Base-by-base conservation (phyloP, 2,888 invertebrate genomes). In the Himalopsyche tibetana region DNA sequence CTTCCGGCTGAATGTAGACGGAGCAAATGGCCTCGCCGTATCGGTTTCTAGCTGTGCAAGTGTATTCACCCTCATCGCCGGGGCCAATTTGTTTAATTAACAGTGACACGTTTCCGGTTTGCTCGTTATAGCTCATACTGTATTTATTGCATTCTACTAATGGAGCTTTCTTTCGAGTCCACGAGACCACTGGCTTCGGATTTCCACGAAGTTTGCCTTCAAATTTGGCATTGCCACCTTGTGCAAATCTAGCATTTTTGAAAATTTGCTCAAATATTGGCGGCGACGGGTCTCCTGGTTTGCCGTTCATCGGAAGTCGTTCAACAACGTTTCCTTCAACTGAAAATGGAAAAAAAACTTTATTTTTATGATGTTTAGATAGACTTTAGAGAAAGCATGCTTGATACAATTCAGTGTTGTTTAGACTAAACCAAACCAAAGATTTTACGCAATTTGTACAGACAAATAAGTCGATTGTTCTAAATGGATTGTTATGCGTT, bases 1-100 rank as follows among this genome's bases (percentile, higher is more conserved):
- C 97, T 92, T 98, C 98, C 5, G 98, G 98, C 91, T 98, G 97
- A 89, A 98, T 98, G 91, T 96, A 98, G 84, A 98, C 98, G 87
- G 98, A 98, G 92, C 98, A 98, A 90, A 99, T 97, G 79, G 99
- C 98, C 93, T 99, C 98, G 87, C 99, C 99, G 90, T 98, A 98
- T 91, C 97, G 97, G 92, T 99, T 99, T 90, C 97, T 96, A 81
- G 98, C 98, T 87, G 97, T 97, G 92, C 98, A 98, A 1, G 98
- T 98, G 92, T 99, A 99, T 93, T 99, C 98, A 89, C 98, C 99
- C 91, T 98, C 98, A 92, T 99, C 98, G 83, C 98, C 98, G 85
- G 98, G 98, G 88, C 98, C 98, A 90, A 99, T 98, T 91, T 97
- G 96, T 91, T 97, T 97, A 90, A 99, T 99, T 90, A 97, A 95